These are phyloP conservation scores for Drosophila tropicalis DNA, from an alignment of 1,140 invertebrate genomes.

Conservation along the genomic window DNA sequence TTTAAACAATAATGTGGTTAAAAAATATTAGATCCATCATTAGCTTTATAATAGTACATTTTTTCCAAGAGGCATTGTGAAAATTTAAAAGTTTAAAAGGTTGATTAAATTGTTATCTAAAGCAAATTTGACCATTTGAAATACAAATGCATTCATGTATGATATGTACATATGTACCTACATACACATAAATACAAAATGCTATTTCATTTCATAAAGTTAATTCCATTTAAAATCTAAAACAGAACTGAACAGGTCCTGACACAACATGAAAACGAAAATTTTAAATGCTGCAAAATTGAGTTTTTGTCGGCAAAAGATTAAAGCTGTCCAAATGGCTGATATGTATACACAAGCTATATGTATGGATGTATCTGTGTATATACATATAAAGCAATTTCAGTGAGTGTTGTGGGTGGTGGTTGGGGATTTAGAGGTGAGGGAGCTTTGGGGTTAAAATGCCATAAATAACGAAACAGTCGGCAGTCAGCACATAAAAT, in stretches of 20 bases:
- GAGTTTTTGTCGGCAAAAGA: conserved; percentile 59
- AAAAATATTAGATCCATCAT: too few species aligned
- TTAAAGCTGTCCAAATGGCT: conserved; percentile 52
- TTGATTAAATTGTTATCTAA: too few species aligned
- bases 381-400: conserved; percentile 67
- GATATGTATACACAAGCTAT: neutral
- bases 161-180: too few species aligned
- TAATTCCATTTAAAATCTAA: conserved; percentile 54
- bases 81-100: too few species aligned
- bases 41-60: too few species aligned
- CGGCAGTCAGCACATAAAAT: conserved; percentile 68
- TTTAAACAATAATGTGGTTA: too few species aligned
- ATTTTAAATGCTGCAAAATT: conserved; percentile 72
- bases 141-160: too few species aligned
- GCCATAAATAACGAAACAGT: conserved; percentile 77
- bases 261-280: conserved; percentile 24
- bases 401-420: conserved; percentile 48
- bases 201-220: conserved; percentile 36
- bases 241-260: conserved; percentile 28
- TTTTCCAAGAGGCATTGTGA: too few species aligned
- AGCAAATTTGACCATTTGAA: too few species aligned
- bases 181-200: conserved; percentile 8
- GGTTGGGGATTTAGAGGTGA: conserved; percentile 22
- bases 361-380: neutral
- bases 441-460: conserved; percentile 62